phyloP scores from a whole-genome alignment of 2,888 invertebrate species.

The Salticus scenicus region DNA sequence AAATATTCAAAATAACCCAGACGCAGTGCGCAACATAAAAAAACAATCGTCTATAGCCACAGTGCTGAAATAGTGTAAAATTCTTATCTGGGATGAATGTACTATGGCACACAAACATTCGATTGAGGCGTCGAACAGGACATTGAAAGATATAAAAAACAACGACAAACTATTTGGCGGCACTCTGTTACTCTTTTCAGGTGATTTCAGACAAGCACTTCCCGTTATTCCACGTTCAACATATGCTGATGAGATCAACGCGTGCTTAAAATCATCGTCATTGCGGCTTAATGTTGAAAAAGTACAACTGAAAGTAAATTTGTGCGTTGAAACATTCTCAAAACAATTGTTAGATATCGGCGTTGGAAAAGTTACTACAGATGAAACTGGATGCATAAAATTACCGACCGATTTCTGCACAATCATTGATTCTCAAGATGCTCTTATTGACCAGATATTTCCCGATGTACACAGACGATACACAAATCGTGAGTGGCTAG shows the following conservation, averaged over 20 bases:
- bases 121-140: background rate
- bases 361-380: too few relatives aligned
- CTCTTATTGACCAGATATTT: too few relatives aligned
- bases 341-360: too few relatives aligned
- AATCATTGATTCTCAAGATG: too few relatives aligned
- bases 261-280: background rate
- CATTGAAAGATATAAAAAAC: background rate
- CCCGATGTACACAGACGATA: too few relatives aligned
- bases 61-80: background rate
- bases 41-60: background rate
- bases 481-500: too few relatives aligned
- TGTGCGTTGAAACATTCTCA: too few relatives aligned
- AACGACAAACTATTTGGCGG: background rate
- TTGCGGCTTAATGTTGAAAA: background rate
- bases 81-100: background rate
- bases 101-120: conserved; percentile 2
- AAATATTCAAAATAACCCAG: background rate
- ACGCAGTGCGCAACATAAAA: background rate
- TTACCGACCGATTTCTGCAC: too few relatives aligned
- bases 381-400: too few relatives aligned
- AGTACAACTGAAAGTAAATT: background rate
- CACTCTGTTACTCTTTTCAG: background rate
- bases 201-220: background rate
- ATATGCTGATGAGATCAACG: background rate
- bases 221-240: background rate